phyloP scores from a whole-genome alignment of 2,797 vertebrate species.

The Centropyge bicolor region DNA sequence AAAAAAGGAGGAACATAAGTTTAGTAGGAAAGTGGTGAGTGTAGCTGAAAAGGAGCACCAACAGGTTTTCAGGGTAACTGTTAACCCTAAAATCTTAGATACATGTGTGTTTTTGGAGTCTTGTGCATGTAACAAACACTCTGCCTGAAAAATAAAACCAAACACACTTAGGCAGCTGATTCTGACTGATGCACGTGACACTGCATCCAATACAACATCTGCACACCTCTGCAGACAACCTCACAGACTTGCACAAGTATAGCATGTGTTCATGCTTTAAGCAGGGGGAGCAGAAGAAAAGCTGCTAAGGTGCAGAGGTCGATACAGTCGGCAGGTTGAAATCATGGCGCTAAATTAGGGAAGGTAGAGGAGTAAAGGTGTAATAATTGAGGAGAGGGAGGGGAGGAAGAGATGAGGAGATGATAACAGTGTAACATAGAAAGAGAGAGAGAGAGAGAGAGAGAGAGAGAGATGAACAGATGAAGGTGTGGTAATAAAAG shows the following conservation, averaged over 20 bases:
- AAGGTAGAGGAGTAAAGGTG: conserved; percentile 10
- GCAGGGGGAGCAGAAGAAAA: neutral
- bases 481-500: conserved; percentile 52
- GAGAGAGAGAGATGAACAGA: conserved; percentile 38
- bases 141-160: neutral
- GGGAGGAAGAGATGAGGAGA: neutral
- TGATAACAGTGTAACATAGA: conserved; percentile 18
- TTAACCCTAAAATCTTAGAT: neutral
- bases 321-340: conserved; percentile 7
- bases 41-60: neutral
- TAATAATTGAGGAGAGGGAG: conserved; percentile 3
- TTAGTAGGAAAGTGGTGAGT: too few relatives aligned
- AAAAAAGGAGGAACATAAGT: neutral
- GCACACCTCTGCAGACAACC: conserved; percentile 1
- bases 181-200: neutral
- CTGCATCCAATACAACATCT: neutral
- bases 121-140: neutral
- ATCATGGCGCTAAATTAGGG: neutral
- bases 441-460: neutral
- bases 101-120: neutral
- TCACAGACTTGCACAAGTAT: neutral
- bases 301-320: neutral
- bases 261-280: neutral
- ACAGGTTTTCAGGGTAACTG: neutral
- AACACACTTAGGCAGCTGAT: neutral